phyloP scores from a whole-genome alignment of 2,797 vertebrate genomes.

The Crocidura indochinensis region DNA sequence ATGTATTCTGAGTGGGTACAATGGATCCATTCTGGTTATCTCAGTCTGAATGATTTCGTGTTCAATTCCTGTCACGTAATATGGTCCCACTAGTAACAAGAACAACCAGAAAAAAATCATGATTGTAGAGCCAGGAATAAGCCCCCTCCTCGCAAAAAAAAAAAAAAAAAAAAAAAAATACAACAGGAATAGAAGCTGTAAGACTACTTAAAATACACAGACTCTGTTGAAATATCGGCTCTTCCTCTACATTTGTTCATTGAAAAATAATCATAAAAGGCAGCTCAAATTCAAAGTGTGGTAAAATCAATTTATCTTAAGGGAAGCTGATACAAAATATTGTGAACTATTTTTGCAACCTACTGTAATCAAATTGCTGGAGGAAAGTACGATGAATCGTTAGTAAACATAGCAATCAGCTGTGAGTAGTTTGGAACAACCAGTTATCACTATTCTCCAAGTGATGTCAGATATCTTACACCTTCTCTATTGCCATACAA shows the following conservation, averaged over 20 bases:
- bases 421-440: neutral
- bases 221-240: neutral
- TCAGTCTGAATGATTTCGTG: neutral
- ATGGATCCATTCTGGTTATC: neutral
- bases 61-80: neutral
- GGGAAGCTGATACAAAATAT: conserved; percentile 11
- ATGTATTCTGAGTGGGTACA: neutral
- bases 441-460: neutral
- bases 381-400: neutral
- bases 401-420: neutral
- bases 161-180: neutral
- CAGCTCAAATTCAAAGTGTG: neutral
- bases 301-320: neutral
- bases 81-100: no score
- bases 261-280: neutral
- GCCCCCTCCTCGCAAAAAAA: no score
- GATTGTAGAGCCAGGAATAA: no score
- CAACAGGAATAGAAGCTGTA: neutral
- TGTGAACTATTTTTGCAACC: neutral
- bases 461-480: neutral
- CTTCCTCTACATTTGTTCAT: neutral
- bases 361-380: neutral
- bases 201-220: neutral
- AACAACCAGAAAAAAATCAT: no score
- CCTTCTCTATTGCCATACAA: neutral